These are phyloP conservation scores for Montipora cactus DNA, from an alignment of 64 coral and sea anemone species.

Conservation along the genomic window DNA sequence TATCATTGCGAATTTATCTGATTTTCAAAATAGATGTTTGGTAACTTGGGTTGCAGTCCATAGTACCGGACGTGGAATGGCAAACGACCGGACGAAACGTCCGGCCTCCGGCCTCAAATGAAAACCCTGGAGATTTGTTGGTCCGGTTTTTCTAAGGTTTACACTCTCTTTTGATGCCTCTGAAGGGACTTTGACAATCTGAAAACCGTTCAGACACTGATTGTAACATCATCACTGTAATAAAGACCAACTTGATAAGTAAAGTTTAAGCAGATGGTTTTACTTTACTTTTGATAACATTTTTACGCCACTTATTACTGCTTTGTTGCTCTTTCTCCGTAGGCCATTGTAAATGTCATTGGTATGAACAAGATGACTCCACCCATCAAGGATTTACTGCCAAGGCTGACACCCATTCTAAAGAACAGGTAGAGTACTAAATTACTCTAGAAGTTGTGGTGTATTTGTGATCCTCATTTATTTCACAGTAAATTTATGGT, in stretches of 20 bases:
- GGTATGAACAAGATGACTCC: conserved; percentile 99
- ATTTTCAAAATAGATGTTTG: conserved; percentile 60
- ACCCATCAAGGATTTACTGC: conserved; percentile 96
- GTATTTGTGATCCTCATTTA: background rate
- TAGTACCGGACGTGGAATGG: conserved; percentile 75
- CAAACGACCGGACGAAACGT: conserved; percentile 73
- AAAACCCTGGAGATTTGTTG: no score
- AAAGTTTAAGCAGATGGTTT: no score
- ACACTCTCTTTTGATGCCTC: no score
- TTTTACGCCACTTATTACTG: background rate
- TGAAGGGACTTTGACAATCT: no score
- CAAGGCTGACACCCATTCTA: conserved; percentile 95
- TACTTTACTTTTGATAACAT: background rate
- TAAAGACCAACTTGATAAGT: no score
- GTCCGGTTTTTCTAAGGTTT: no score
- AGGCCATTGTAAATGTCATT: conserved; percentile 99
- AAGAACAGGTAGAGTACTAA: conserved; percentile 87
- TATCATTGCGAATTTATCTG: no score
- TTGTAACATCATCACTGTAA: no score
- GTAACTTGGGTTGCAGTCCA: conserved; percentile 66
- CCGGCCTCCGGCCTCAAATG: no score
- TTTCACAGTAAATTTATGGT: background rate
- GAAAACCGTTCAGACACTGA: no score
- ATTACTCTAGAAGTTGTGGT: background rate
- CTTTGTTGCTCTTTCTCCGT: background rate